phyloP scores from a whole-genome alignment of 2,113 vertebrate species.

The Phrynocephalus versicolor region DNA sequence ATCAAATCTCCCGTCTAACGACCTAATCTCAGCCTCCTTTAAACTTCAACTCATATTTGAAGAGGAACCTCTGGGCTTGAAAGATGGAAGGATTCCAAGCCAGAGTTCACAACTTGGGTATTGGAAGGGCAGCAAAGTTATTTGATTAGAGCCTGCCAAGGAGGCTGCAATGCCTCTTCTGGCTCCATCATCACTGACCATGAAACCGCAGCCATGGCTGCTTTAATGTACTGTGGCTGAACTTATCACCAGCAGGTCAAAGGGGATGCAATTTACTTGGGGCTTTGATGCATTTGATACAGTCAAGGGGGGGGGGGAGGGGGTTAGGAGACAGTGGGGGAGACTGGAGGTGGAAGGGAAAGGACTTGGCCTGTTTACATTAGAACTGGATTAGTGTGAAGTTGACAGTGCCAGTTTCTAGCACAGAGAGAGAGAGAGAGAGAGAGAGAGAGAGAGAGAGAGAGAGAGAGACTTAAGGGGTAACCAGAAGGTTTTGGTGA shows the following conservation, averaged over 20 bases:
- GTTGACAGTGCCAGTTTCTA: slow-evolving; percentile 72
- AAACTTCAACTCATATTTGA: neutral
- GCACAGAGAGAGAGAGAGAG: slow-evolving; percentile 41
- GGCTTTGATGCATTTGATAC: slow-evolving; percentile 94
- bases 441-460: slow-evolving; percentile 43
- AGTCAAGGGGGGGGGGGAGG: slow-evolving; percentile 75
- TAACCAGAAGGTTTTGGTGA: slow-evolving; percentile 32
- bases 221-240: slow-evolving; percentile 68
- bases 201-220: slow-evolving; percentile 63
- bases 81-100: slow-evolving; percentile 14
- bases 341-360: slow-evolving; percentile 61
- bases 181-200: slow-evolving; percentile 42
- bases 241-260: slow-evolving; percentile 67
- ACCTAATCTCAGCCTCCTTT: neutral
- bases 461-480: slow-evolving; percentile 33
- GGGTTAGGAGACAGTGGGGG: slow-evolving; percentile 36
- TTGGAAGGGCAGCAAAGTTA: slow-evolving; percentile 31
- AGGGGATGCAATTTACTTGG: slow-evolving; percentile 80
- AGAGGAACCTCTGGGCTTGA: neutral
- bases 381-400: slow-evolving; percentile 82
- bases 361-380: slow-evolving; percentile 83
- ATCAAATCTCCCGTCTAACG: neutral
- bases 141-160: neutral
- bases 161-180: slow-evolving; percentile 33
- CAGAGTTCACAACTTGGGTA: neutral